Conservation (phyloP, 64 coral and sea anemone species). For the Stylophora pistillata region DNA sequence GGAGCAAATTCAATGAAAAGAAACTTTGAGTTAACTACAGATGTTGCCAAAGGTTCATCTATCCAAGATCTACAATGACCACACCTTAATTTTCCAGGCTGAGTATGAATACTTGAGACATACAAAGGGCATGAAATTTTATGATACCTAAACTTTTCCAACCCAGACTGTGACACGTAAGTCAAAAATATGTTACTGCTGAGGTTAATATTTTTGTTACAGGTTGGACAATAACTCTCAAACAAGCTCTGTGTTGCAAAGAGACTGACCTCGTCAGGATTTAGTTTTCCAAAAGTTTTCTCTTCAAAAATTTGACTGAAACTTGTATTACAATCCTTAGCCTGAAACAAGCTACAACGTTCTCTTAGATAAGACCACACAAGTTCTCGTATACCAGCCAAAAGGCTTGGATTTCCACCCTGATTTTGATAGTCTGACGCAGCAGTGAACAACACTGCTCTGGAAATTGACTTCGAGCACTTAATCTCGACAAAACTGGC, state of each 20-base stretch:
- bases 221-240: constrained; percentile 33
- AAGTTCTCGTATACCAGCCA: constrained; percentile 8
- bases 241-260: constrained; percentile 21
- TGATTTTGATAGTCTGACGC: not conserved
- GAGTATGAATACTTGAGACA: constrained; percentile 7
- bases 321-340: constrained; percentile 42
- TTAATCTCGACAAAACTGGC: constrained; percentile 36
- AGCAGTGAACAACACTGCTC: constrained; percentile 6
- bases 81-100: constrained; percentile 45
- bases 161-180: not conserved
- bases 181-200: constrained; percentile 47
- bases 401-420: constrained; percentile 25
- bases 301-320: constrained; percentile 53
- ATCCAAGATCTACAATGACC: not conserved
- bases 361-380: constrained; percentile 53
- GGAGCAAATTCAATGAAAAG: constrained; percentile 26
- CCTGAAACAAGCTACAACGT: constrained; percentile 23
- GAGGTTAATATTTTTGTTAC: not conserved
- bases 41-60: not conserved
- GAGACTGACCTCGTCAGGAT: constrained; percentile 21
- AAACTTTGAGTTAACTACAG: not conserved
- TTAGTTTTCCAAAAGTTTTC: constrained; percentile 32
- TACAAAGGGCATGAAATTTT: constrained; percentile 24
- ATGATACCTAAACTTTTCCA: constrained; percentile 1
- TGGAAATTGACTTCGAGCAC: constrained; percentile 47